Percentiles rank a stretch among this genome's conserved stretches.
Evolutionary conservation across 2,113 vertebrate genomes (phyloP).

Genomic region (Trogon surrucura): DNA sequence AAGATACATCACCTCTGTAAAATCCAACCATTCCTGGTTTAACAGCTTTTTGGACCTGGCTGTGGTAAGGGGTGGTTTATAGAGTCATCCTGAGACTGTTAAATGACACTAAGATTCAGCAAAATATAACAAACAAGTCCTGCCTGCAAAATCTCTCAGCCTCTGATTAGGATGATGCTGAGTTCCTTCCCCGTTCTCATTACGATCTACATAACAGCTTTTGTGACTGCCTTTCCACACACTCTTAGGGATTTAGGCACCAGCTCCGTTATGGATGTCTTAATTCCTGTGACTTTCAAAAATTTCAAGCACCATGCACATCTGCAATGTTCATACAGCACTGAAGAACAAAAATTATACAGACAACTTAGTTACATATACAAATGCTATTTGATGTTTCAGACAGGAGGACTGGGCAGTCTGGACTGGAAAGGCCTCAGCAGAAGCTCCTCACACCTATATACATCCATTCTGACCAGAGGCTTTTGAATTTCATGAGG

Average conservation of each 20-base stretch:
- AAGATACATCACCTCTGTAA: not conserved
- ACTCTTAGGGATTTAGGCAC: not conserved
- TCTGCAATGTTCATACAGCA: not conserved
- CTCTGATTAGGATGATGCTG: not conserved
- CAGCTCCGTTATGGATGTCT: not conserved
- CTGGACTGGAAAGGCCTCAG: not conserved
- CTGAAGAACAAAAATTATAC: not conserved
- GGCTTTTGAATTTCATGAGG: not conserved
- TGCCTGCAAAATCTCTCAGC: not conserved
- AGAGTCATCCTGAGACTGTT: not conserved
- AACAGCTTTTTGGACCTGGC: not conserved
- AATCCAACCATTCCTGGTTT: not conserved
- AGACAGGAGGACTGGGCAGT: not conserved
- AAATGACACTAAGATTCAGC: not conserved
- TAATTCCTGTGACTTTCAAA: not conserved
- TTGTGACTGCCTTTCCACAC: not conserved
- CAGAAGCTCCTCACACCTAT: not conserved
- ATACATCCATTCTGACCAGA: not conserved
- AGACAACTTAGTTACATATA: not conserved
- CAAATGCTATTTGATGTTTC: not conserved
- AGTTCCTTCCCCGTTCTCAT: not conserved
- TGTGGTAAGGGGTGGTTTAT: not conserved
- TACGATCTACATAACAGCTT: not conserved
- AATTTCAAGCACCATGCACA: not conserved
- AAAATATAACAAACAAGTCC: not conserved